Evolutionary conservation across 1,140 invertebrate genomes (phyloP).

Genomic region (Penaeus chinensis): DNA sequence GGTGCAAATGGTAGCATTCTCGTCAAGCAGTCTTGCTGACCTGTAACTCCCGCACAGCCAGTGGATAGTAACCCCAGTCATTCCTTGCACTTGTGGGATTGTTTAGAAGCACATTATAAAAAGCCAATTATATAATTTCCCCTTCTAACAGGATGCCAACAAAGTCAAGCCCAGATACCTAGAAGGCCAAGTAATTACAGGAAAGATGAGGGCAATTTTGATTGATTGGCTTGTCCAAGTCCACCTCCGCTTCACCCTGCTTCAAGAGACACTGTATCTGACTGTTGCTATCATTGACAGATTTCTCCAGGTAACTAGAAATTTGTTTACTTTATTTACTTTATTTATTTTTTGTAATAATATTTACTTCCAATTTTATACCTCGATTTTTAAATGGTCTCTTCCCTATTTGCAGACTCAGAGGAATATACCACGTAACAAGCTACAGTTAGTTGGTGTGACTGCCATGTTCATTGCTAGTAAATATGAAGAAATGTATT

Average conservation of each 20-base stretch:
- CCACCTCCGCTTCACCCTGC: slow-evolving; percentile 86
- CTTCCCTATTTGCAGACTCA: slow-evolving; percentile 68
- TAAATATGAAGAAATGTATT: slow-evolving; percentile 96
- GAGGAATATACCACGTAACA: slow-evolving; percentile 74
- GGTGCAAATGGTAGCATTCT: too few relatives aligned
- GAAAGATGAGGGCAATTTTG: slow-evolving; percentile 87
- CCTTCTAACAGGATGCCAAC: slow-evolving; percentile 70
- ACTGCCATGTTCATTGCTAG: slow-evolving; percentile 91
- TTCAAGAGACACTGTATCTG: slow-evolving; percentile 92
- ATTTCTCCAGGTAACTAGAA: slow-evolving; percentile 82
- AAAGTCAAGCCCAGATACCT: slow-evolving; percentile 76
- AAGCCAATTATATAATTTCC: slow-evolving; percentile 23
- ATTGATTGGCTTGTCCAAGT: slow-evolving; percentile 96
- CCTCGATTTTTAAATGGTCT: neutral
- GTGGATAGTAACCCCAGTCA: too few relatives aligned
- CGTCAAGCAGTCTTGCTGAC: too few relatives aligned
- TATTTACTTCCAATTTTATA: neutral
- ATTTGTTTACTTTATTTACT: neutral
- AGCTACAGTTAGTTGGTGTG: slow-evolving; percentile 91
- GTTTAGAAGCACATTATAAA: too few relatives aligned
- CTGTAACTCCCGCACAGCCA: too few relatives aligned
- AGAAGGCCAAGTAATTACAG: slow-evolving; percentile 76
- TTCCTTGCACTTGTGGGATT: too few relatives aligned
- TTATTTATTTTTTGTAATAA: neutral
- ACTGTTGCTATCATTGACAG: slow-evolving; percentile 90